phyloP scores from a whole-genome alignment of 2,888 invertebrate genomes.

The Osmoderma eremita region DNA sequence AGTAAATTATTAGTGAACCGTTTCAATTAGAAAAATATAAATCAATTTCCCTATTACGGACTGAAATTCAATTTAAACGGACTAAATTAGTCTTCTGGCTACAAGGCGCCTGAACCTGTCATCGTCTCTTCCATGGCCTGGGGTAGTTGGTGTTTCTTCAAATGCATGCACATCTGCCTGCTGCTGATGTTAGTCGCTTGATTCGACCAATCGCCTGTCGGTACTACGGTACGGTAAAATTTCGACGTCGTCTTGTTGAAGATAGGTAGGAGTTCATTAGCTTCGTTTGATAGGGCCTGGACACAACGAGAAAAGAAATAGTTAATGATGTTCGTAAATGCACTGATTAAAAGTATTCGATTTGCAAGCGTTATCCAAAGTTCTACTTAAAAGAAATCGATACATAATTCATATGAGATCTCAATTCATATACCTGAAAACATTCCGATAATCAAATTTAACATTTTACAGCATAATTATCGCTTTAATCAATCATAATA shows the following conservation, averaged over 20 bases:
- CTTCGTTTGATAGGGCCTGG: constrained; percentile 94
- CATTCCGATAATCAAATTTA: too few species aligned
- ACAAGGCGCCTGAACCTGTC: constrained; percentile 54
- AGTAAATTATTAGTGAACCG: background rate
- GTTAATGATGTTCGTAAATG: too few species aligned
- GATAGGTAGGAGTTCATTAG: constrained; percentile 95
- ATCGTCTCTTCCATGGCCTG: constrained; percentile 59
- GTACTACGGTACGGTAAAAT: constrained; percentile 84
- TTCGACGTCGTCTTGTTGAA: constrained; percentile 96
- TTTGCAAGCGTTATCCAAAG: too few species aligned
- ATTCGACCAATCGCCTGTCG: constrained; percentile 91
- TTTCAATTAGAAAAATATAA: constrained; percentile 43
- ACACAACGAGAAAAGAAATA: constrained; percentile 18
- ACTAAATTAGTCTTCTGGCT: constrained; percentile 44
- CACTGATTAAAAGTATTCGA: background rate
- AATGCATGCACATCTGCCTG: constrained; percentile 58
- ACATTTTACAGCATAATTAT: too few species aligned
- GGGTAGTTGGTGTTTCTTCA: constrained; percentile 62
- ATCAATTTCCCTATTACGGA: constrained; percentile 39
- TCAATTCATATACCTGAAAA: too few species aligned
- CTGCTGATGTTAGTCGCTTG: constrained; percentile 65
- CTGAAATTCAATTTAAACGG: constrained; percentile 19
- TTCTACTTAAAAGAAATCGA: too few species aligned
- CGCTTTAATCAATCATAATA: background rate
- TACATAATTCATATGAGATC: too few species aligned